These are phyloP conservation scores for Agapornis canus DNA, from an alignment of 2,797 vertebrate species.

Conservation along the genomic window DNA sequence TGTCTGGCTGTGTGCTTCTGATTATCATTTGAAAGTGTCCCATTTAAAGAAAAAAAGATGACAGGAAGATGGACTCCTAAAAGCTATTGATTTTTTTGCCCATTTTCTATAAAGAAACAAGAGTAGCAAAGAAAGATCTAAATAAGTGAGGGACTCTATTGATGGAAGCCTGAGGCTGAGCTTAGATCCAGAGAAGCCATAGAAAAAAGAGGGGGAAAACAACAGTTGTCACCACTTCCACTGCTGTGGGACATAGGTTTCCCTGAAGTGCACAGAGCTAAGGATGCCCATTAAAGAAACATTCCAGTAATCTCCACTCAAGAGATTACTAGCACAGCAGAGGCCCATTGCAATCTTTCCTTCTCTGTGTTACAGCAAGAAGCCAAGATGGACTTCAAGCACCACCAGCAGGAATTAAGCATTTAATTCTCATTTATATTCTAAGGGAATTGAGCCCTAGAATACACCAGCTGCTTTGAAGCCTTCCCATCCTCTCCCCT, in stretches of 20 bases:
- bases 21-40: neutral
- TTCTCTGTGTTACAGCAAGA: neutral
- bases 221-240: neutral
- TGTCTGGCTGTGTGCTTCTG: neutral
- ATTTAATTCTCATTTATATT: slow-evolving; percentile 15
- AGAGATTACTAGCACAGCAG: neutral
- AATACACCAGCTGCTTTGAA: neutral
- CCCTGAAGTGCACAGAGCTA: neutral
- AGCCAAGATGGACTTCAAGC: neutral
- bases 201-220: neutral
- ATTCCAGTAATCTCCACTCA: neutral
- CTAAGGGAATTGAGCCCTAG: neutral
- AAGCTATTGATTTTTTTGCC: neutral
- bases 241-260: neutral
- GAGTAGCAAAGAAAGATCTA: neutral
- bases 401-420: neutral
- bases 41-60: neutral
- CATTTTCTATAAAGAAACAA: neutral
- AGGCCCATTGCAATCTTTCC: neutral
- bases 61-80: neutral
- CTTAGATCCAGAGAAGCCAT: neutral
- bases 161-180: neutral
- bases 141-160: neutral
- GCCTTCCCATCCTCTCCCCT: neutral
- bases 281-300: neutral